A percentile compares a stretch with the other conserved stretches of the same genome.
phyloP scores from a whole-genome alignment of 2,797 vertebrate species.

The Pelobates cultripes region DNA sequence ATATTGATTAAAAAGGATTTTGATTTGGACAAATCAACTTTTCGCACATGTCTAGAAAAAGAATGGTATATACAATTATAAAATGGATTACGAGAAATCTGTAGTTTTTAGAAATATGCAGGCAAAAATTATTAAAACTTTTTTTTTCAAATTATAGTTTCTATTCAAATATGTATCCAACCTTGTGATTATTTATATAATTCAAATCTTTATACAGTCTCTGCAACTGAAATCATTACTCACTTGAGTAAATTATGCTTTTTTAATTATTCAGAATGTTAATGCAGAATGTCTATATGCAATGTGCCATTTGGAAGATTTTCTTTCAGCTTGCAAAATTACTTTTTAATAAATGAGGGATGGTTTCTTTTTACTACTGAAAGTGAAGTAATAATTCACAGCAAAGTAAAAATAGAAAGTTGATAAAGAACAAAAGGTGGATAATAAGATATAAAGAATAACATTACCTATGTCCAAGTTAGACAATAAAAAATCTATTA shows the following conservation, averaged over 20 bases:
- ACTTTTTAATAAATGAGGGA: background rate
- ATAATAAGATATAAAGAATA: background rate
- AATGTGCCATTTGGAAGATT: background rate
- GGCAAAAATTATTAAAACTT: background rate
- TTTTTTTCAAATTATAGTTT: background rate
- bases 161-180: background rate
- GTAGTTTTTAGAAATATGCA: background rate
- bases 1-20: no score
- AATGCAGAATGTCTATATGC: background rate
- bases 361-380: background rate
- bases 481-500: no score
- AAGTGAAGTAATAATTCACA: background rate
- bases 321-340: background rate
- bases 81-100: background rate
- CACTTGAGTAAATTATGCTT: background rate
- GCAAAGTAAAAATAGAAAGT: background rate
- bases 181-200: background rate
- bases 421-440: background rate
- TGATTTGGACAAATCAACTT: no score
- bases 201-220: background rate
- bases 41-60: no score
- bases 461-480: background rate
- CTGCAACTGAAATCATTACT: background rate
- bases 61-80: no score
- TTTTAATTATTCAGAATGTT: conserved; percentile 10